Percentiles rank a stretch among this genome's conserved stretches.
These are phyloP conservation scores for Gari tellinella DNA, from an alignment of 2,888 invertebrate species.

Conservation along the genomic window DNA sequence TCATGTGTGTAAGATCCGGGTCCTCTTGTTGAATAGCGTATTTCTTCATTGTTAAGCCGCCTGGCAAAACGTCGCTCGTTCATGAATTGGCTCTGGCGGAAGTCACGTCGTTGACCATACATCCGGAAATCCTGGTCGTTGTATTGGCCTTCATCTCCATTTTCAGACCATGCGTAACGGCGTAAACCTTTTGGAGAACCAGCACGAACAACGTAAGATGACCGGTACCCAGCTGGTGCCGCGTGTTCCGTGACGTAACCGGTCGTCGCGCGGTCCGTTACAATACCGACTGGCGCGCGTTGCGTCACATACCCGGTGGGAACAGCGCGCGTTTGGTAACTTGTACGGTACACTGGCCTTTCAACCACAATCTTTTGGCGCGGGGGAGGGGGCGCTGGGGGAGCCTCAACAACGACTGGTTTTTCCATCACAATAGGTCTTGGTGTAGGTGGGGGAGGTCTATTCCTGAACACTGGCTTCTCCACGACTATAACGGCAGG, in stretches of 20 bases:
- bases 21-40: slow-evolving; percentile 21
- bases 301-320: slow-evolving; percentile 3
- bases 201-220: slow-evolving; percentile 29
- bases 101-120: slow-evolving; percentile 62
- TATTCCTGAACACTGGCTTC: slow-evolving; percentile 44
- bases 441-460: slow-evolving; percentile 29
- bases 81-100: slow-evolving; percentile 58
- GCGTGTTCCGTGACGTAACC: background rate
- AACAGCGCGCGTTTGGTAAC: slow-evolving; percentile 19
- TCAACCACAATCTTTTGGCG: slow-evolving; percentile 47
- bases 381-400: slow-evolving; percentile 15
- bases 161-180: slow-evolving; percentile 41
- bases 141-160: slow-evolving; percentile 25
- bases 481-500: slow-evolving; percentile 50
- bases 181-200: slow-evolving; percentile 29
- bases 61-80: slow-evolving; percentile 58
- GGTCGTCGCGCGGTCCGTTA: background rate
- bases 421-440: slow-evolving; percentile 51
- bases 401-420: slow-evolving; percentile 45
- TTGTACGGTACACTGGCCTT: slow-evolving; percentile 37
- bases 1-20: slow-evolving; percentile 38
- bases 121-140: slow-evolving; percentile 28
- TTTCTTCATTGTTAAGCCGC: slow-evolving; percentile 44
- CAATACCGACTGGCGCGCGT: slow-evolving; percentile 3
- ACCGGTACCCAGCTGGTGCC: slow-evolving; percentile 1